phyloP scores from a whole-genome alignment of 1,140 invertebrate genomes.

The Apocrypta bakeri region DNA sequence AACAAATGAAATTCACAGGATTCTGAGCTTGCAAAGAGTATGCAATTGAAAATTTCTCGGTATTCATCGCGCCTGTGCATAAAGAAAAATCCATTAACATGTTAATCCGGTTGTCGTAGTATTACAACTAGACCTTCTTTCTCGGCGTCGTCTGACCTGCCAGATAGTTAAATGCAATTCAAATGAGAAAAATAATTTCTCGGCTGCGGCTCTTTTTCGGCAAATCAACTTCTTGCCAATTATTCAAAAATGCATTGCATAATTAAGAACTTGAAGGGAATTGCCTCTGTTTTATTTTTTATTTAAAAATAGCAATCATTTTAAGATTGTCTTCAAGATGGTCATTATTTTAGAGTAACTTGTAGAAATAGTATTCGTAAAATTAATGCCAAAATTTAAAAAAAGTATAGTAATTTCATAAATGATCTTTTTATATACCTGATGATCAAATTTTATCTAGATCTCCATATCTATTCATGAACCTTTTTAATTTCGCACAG shows the following conservation, averaged over 20 bases:
- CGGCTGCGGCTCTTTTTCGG: background rate
- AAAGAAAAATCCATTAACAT: conserved; percentile 49
- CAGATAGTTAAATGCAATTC: conserved; percentile 22
- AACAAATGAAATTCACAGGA: conserved; percentile 34
- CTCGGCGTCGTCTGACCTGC: background rate
- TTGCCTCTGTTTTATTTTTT: background rate
- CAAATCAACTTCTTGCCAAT: background rate
- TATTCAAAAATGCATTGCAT: background rate
- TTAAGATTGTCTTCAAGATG: no score
- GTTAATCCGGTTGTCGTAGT: conserved; percentile 32
- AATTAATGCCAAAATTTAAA: no score
- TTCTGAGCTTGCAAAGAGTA: conserved; percentile 38
- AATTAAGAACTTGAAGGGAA: background rate
- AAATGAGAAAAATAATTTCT: conserved; percentile 24
- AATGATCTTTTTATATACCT: no score
- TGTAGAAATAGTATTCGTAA: no score
- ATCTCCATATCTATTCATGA: no score
- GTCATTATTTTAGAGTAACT: no score
- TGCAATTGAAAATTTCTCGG: conserved; percentile 44
- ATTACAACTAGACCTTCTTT: background rate
- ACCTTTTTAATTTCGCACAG: no score
- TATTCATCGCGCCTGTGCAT: conserved; percentile 31
- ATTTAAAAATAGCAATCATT: no score
- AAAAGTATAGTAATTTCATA: no score
- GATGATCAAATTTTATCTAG: no score